A percentile compares a stretch with the other conserved stretches of the same genome.
Evolutionary conservation across 2,888 invertebrate genomes (phyloP).

Genomic region (Anagyrus pseudococci): DNA sequence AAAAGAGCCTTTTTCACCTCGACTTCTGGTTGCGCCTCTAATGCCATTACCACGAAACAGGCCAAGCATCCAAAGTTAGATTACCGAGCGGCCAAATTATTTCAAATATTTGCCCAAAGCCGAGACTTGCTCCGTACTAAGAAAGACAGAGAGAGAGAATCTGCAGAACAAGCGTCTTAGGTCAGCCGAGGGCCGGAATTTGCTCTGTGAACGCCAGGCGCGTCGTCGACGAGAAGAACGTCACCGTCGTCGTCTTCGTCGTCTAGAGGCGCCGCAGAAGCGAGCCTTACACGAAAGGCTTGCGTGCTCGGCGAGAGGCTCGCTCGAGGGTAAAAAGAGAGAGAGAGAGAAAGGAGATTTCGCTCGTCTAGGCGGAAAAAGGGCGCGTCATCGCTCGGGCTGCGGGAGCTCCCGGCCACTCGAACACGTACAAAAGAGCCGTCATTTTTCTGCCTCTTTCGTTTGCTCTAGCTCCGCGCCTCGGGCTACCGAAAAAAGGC

Average conservation of each 20-base stretch:
- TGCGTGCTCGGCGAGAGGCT: too few relatives aligned
- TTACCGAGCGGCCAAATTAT: background rate
- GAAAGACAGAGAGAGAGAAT: background rate
- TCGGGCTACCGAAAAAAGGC: background rate
- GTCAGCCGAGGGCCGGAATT: too few relatives aligned
- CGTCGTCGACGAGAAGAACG: too few relatives aligned
- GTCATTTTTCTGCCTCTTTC: background rate
- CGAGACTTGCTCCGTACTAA: background rate
- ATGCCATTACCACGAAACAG: background rate
- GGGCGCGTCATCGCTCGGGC: background rate
- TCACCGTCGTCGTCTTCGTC: too few relatives aligned
- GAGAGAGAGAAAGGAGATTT: background rate
- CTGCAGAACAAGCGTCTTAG: background rate
- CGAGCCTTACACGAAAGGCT: too few relatives aligned
- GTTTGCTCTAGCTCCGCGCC: background rate
- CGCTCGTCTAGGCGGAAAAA: conserved; percentile 4
- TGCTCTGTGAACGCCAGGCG: too few relatives aligned
- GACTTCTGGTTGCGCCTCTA: background rate
- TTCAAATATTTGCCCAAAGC: background rate
- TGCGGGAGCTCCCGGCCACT: conserved; percentile 5
- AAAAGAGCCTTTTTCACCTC: too few relatives aligned
- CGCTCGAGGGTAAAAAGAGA: too few relatives aligned
- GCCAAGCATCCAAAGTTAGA: background rate
- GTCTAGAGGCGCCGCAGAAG: too few relatives aligned
- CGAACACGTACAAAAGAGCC: conserved; percentile 13